Evolutionary conservation across 2,113 vertebrate genomes (phyloP).

Genomic region (Ameiurus melas): DNA sequence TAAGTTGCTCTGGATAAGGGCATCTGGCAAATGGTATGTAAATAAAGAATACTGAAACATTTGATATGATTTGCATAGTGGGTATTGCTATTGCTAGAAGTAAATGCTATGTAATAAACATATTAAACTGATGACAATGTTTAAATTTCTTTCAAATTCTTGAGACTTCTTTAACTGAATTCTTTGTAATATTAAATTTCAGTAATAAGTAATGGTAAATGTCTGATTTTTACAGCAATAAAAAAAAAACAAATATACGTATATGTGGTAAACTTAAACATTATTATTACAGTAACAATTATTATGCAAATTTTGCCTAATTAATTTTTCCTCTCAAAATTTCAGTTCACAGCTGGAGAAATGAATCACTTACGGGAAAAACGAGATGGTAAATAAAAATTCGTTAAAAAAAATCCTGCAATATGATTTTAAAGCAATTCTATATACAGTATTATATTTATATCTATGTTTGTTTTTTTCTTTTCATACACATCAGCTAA

Average conservation of each 20-base stretch:
- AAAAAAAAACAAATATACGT: no score
- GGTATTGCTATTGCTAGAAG: no score
- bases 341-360: slow-evolving; percentile 52
- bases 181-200: not conserved
- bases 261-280: not conserved
- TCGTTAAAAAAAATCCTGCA: not conserved
- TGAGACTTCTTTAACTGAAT: not conserved
- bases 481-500: not conserved
- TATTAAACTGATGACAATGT: not conserved
- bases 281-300: not conserved
- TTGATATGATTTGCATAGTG: no score
- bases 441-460: not conserved
- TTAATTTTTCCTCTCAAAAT: not conserved
- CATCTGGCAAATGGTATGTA: no score
- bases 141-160: not conserved
- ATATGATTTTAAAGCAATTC: not conserved
- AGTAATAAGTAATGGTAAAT: not conserved
- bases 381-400: slow-evolving; percentile 49
- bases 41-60: no score
- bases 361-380: slow-evolving; percentile 47
- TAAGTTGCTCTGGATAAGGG: no score
- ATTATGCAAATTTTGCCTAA: not conserved
- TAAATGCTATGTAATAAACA: no score
- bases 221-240: no score
- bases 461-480: not conserved